A percentile compares a stretch with the other conserved stretches of the same genome.
phyloP scores from a whole-genome alignment of 2,888 invertebrate genomes.

The Nephrocerus scutellatus region DNA sequence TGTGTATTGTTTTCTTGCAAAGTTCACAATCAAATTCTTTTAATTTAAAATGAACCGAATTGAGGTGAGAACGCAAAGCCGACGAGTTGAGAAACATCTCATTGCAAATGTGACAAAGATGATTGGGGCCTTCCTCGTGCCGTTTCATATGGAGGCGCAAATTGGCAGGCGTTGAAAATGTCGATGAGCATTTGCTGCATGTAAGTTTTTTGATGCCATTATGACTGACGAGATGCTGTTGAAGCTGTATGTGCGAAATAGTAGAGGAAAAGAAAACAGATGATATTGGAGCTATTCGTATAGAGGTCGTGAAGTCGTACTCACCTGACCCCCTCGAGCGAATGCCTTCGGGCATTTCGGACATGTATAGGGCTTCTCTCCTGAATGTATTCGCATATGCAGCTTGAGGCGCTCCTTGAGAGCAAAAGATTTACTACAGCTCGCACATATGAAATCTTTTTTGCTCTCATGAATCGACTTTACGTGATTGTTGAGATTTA shows the following conservation, averaged over 20 bases:
- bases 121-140: constrained; percentile 68
- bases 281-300: no score
- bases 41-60: constrained; percentile 66
- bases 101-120: constrained; percentile 72
- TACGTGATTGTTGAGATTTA: constrained; percentile 58
- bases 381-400: constrained; percentile 68
- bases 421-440: constrained; percentile 70
- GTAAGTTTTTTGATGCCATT: constrained; percentile 60
- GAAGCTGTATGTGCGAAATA: constrained; percentile 40
- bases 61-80: constrained; percentile 64
- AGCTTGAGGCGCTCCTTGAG: constrained; percentile 66
- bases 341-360: constrained; percentile 58
- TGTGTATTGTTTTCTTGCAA: constrained; percentile 73
- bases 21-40: constrained; percentile 72
- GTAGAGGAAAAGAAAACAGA: neutral
- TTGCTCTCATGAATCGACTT: constrained; percentile 42
- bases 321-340: constrained; percentile 66
- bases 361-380: constrained; percentile 62
- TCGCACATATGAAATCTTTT: constrained; percentile 58
- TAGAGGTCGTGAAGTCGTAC: constrained; percentile 12
- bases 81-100: constrained; percentile 69
- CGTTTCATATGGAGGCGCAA: constrained; percentile 59
- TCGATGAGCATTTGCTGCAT: constrained; percentile 64
- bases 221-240: constrained; percentile 68
- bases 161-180: constrained; percentile 61